Evolutionary conservation across 2,797 vertebrate genomes (phyloP), one percentile per base, ranked within the genome.

Genomic region (Pipistrellus kuhlii): DNA sequence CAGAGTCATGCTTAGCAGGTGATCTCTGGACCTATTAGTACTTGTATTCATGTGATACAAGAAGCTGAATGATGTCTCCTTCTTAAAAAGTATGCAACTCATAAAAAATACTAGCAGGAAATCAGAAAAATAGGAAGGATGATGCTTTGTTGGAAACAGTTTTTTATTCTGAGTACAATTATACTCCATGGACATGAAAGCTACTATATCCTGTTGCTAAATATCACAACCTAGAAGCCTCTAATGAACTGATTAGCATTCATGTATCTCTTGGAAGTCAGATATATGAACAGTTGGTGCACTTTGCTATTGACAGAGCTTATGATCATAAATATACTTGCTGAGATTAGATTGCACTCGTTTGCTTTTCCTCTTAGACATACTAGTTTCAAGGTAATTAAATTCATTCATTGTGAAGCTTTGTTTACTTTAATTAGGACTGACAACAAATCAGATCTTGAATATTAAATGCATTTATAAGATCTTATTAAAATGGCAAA

Each of bases 241-340:
- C 95, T 98, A 98, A 98, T 98, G 97, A 98, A 98, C 97, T 98
- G 97, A 98, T 98, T 98, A 98, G 96, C 97, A 98, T 98, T 98
- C 97, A 94, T 97, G 72, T 98, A 98, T 97, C 97, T 98, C 97
- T 97, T 97, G 96, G 95, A 98, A 98, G 91, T 98, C 95, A 97
- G 96, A 97, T 97, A 96, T 95, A 94, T 97, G 96, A 98, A 97
- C 97, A 97, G 97, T 97, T 98, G 97, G 96, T 97, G 95, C 93
- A 91, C 97, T 98, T 96, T 97, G 97, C 96, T 98, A 97, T 97
- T 98, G 97, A 98, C 97, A 97, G 97, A 98, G 94, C 96, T 97
- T 97, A 35, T 97, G 98, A 98, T 98, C 98, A 98, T 96, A 97
- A 98, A 98, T 98, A 97, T 97, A 96, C 96, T 97, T 85, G 91